Evolutionary conservation across 2,113 vertebrate species (phyloP).

Genomic region (Phrynosoma platyrhinos): DNA sequence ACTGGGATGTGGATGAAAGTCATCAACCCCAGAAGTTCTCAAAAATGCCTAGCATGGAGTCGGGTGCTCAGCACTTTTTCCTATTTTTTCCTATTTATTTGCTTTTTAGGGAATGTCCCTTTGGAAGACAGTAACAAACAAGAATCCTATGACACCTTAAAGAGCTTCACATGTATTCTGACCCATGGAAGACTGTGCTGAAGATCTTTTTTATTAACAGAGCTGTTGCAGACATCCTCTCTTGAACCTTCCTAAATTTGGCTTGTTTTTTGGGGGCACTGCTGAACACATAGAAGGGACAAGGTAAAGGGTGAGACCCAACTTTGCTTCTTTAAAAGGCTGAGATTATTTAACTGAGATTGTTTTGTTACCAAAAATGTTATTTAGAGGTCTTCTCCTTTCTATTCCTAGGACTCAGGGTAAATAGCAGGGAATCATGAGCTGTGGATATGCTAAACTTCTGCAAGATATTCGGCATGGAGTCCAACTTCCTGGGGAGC

Average conservation of each 20-base stretch:
- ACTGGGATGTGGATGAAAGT: background rate
- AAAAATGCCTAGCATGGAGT: too few relatives aligned
- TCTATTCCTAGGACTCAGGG: background rate
- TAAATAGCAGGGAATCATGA: background rate
- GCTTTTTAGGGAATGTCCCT: background rate
- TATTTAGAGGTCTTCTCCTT: background rate
- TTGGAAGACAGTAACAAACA: background rate
- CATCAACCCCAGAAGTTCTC: background rate
- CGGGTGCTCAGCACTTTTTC: too few relatives aligned
- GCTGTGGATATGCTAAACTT: background rate
- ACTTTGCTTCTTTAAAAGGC: background rate
- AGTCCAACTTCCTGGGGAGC: too few relatives aligned
- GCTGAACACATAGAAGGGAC: background rate
- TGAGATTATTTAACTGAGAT: background rate
- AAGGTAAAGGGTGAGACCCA: background rate
- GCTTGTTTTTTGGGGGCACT: background rate
- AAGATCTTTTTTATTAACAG: background rate
- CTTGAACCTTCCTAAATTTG: background rate
- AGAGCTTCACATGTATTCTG: background rate
- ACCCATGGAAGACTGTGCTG: background rate
- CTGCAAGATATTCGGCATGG: too few relatives aligned
- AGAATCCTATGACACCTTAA: background rate
- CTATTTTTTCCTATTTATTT: too few relatives aligned
- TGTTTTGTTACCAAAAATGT: background rate
- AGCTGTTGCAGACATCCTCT: background rate